Percentiles rank a stretch among this genome's conserved stretches.
Evolutionary conservation across 2,888 invertebrate genomes (phyloP).

Genomic region (Arge pagana): DNA sequence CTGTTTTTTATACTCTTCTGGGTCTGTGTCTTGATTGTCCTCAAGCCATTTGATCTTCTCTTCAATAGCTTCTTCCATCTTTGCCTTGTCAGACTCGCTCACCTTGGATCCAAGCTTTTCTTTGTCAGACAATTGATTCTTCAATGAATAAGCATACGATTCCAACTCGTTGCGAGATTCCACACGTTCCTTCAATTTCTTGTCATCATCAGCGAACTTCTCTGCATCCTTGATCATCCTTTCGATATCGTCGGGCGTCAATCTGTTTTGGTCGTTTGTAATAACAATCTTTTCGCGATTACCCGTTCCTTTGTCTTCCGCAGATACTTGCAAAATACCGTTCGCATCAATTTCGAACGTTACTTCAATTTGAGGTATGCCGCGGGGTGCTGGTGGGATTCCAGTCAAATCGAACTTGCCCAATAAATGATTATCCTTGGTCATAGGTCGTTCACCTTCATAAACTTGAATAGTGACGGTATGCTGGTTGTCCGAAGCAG

Average conservation of each 20-base stretch:
- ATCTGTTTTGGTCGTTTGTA: conserved; percentile 95
- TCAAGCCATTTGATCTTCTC: conserved; percentile 98
- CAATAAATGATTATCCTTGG: conserved; percentile 97
- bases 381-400: conserved; percentile 92
- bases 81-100: conserved; percentile 87
- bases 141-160: conserved; percentile 95
- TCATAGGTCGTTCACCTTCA: conserved; percentile 99
- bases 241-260: conserved; percentile 98
- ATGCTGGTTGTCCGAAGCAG: conserved; percentile 98
- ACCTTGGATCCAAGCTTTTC: conserved; percentile 94
- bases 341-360: conserved; percentile 95
- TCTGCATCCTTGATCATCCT: conserved; percentile 99
- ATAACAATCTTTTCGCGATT: conserved; percentile 99
- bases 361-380: conserved; percentile 93
- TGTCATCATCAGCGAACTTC: conserved; percentile 98
- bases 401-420: conserved; percentile 98
- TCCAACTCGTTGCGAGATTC: conserved; percentile 97
- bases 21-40: conserved; percentile 89
- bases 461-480: conserved; percentile 97
- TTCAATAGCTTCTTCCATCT: conserved; percentile 95
- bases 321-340: conserved; percentile 93
- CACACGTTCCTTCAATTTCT: conserved; percentile 92
- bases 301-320: conserved; percentile 99
- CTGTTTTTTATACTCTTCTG: conserved; percentile 91
- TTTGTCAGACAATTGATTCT: conserved; percentile 95